phyloP scores from a whole-genome alignment of 2,888 invertebrate species.

The Metellina segmentata region DNA sequence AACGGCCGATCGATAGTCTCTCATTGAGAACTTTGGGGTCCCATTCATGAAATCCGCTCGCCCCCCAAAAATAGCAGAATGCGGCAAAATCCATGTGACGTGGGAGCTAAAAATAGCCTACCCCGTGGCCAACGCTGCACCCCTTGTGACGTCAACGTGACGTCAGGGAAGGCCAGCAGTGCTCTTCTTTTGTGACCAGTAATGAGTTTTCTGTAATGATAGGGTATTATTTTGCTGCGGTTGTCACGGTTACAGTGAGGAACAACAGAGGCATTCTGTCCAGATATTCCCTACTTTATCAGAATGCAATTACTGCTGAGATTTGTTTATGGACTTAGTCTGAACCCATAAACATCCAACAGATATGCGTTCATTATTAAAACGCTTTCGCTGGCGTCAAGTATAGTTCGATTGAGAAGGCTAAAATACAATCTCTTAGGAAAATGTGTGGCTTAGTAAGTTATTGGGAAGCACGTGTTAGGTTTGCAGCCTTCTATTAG shows the following conservation, averaged over 20 bases:
- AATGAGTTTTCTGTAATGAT: too few relatives aligned
- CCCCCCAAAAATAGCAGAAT: constrained; percentile 66
- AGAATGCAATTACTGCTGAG: neutral
- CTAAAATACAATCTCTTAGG: too few relatives aligned
- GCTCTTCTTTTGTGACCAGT: neutral
- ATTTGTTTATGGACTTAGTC: neutral
- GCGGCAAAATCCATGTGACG: constrained; percentile 70
- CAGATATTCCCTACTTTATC: neutral
- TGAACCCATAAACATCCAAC: neutral
- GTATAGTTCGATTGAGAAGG: neutral
- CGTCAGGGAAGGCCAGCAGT: neutral
- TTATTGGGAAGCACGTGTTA: too few relatives aligned
- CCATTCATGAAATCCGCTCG: constrained; percentile 68
- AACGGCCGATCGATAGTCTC: constrained; percentile 48
- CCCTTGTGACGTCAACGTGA: constrained; percentile 30
- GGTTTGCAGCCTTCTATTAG: too few relatives aligned
- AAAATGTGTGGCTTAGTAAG: too few relatives aligned
- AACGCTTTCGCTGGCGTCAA: neutral
- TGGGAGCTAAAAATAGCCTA: constrained; percentile 55
- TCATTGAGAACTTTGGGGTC: constrained; percentile 58
- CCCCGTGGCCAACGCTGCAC: constrained; percentile 46
- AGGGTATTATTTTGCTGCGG: neutral
- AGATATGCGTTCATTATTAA: neutral
- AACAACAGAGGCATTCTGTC: neutral
- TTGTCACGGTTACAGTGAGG: neutral